phyloP scores from a whole-genome alignment of 2,888 invertebrate genomes.

The Steinernema carpocapsae region DNA sequence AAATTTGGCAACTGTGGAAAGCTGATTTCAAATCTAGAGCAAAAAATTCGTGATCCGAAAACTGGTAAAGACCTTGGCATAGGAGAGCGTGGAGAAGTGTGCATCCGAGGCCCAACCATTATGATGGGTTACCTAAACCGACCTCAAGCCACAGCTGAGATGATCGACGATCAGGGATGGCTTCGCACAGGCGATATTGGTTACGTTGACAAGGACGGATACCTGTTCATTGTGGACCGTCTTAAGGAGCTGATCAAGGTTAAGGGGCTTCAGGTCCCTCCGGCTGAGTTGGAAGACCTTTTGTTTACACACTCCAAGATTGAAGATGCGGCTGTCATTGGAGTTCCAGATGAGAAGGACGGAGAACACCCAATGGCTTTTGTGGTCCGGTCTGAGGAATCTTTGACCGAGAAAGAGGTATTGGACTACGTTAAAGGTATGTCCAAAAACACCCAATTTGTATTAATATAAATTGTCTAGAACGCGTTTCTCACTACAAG shows the following conservation, averaged over 20 bases:
- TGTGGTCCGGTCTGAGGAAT: conserved; percentile 37
- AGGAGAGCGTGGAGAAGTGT: conserved; percentile 69
- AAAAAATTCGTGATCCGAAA: conserved; percentile 31
- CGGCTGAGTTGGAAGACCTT: conserved; percentile 70
- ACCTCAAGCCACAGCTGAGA: conserved; percentile 48
- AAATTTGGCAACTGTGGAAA: conserved; percentile 37
- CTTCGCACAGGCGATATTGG: conserved; percentile 79
- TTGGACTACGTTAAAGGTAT: conserved; percentile 40
- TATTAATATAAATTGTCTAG: conserved; percentile 57
- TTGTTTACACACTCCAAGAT: conserved; percentile 77
- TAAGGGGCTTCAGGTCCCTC: conserved; percentile 80
- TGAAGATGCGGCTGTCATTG: conserved; percentile 81
- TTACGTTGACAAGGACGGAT: conserved; percentile 80
- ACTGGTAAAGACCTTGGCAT: conserved; percentile 34
- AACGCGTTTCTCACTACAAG: conserved; percentile 80
- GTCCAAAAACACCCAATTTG: neutral
- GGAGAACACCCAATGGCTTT: conserved; percentile 70
- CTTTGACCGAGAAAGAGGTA: conserved; percentile 36
- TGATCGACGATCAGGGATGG: conserved; percentile 49
- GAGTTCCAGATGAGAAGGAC: conserved; percentile 74
- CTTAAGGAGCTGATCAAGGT: conserved; percentile 89
- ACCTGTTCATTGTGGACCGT: conserved; percentile 82
- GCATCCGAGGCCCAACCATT: conserved; percentile 85
- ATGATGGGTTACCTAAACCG: conserved; percentile 82
- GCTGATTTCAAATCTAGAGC: conserved; percentile 41